Evolutionary conservation across 2,888 invertebrate species (phyloP).

Genomic region (Luffia ferchaultella): DNA sequence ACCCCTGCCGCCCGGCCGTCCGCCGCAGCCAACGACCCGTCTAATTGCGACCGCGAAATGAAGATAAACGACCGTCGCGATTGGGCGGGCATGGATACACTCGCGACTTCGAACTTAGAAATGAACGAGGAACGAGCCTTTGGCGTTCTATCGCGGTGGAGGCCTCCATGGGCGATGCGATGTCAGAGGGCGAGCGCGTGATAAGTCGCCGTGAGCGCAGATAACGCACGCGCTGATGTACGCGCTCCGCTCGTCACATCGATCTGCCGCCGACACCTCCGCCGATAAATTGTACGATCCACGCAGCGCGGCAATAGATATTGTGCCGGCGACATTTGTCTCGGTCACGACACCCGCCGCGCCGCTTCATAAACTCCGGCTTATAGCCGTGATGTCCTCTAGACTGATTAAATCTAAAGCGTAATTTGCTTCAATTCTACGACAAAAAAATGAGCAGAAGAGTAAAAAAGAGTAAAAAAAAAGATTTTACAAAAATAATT

Average conservation of each 20-base stretch:
- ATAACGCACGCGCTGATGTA: slow-evolving; percentile 60
- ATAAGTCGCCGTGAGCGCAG: slow-evolving; percentile 60
- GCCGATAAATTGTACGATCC: slow-evolving; percentile 64
- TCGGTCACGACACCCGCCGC: slow-evolving; percentile 62
- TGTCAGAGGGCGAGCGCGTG: slow-evolving; percentile 23
- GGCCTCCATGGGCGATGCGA: background rate
- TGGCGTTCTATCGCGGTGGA: slow-evolving; percentile 14
- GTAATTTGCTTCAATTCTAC: background rate
- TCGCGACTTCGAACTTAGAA: slow-evolving; percentile 22
- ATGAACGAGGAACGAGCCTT: slow-evolving; percentile 39
- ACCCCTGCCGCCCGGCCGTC: slow-evolving; percentile 25
- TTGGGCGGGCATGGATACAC: slow-evolving; percentile 47
- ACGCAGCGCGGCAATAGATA: slow-evolving; percentile 63
- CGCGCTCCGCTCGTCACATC: slow-evolving; percentile 57
- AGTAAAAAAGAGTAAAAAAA: too few species aligned
- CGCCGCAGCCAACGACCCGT: slow-evolving; percentile 71
- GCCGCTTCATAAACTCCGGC: slow-evolving; percentile 22
- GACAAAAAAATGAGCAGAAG: too few species aligned
- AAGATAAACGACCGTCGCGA: slow-evolving; percentile 74
- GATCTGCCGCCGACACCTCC: slow-evolving; percentile 59
- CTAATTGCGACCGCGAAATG: slow-evolving; percentile 75
- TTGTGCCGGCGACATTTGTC: slow-evolving; percentile 59
- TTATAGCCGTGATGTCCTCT: background rate
- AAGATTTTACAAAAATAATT: too few species aligned
- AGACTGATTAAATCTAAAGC: background rate